Conservation (phyloP, 2,113 vertebrate species). For the Colinus virginianus region DNA sequence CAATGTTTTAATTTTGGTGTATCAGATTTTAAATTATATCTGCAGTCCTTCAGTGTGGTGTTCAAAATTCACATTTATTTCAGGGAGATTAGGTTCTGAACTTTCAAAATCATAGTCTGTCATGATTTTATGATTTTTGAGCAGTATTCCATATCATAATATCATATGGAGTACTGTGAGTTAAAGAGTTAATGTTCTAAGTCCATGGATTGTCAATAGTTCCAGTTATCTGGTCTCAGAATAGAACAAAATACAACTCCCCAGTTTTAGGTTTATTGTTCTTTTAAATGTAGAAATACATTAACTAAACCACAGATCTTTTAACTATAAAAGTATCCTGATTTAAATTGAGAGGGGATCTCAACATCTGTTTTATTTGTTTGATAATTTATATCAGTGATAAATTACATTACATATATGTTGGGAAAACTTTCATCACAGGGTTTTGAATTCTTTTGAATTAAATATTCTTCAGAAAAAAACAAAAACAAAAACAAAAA, state of each 20-base stretch:
- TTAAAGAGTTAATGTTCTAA: too few relatives aligned
- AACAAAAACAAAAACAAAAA: too few relatives aligned
- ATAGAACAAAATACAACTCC: too few relatives aligned
- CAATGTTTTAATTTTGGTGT: neutral
- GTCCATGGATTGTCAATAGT: too few relatives aligned
- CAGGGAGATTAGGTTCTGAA: neutral
- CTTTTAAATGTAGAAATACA: neutral
- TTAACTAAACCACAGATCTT: neutral
- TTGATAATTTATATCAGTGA: neutral
- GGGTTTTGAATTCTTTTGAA: neutral
- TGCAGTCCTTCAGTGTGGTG: neutral
- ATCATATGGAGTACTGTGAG: too few relatives aligned
- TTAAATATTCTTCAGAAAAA: neutral
- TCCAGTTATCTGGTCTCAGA: too few relatives aligned
- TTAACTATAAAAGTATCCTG: neutral
- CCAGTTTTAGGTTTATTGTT: neutral
- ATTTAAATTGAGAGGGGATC: neutral
- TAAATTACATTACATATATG: neutral
- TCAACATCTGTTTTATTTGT: neutral
- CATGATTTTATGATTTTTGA: too few relatives aligned
- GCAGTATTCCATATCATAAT: too few relatives aligned
- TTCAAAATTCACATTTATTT: neutral
- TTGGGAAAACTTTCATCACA: neutral
- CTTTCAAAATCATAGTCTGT: neutral
- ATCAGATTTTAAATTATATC: neutral